Percentiles rank a stretch among this genome's conserved stretches.
Evolutionary conservation across 2,797 vertebrate species (phyloP).

Genomic region (Eurystomus glaucurus): DNA sequence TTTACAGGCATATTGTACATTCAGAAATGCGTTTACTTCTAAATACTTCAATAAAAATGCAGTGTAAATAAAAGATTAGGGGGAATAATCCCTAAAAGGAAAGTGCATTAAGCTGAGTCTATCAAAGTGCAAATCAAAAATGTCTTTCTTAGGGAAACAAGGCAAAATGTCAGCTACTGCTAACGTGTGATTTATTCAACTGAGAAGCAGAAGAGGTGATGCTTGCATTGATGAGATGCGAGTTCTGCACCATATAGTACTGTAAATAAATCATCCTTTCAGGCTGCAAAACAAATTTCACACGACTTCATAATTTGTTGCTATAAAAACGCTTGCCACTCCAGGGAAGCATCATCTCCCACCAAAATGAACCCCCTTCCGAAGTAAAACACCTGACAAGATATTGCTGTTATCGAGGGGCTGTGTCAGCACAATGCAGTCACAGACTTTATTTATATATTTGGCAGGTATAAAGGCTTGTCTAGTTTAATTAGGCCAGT

Average conservation of each 20-base stretch:
- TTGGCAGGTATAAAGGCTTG: slow-evolving; percentile 78
- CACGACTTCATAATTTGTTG: slow-evolving; percentile 55
- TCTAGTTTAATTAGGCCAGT: slow-evolving; percentile 83
- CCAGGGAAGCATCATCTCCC: slow-evolving; percentile 62
- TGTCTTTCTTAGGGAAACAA: slow-evolving; percentile 56
- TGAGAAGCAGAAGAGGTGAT: slow-evolving; percentile 56
- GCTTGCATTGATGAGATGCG: slow-evolving; percentile 32
- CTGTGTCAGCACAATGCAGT: slow-evolving; percentile 69
- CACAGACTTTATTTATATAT: slow-evolving; percentile 79
- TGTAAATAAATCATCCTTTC: slow-evolving; percentile 63
- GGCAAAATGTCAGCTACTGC: slow-evolving; percentile 24
- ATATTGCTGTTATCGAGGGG: slow-evolving; percentile 59
- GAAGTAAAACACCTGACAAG: slow-evolving; percentile 80
- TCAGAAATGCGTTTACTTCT: slow-evolving; percentile 47
- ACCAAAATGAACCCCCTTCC: slow-evolving; percentile 2
- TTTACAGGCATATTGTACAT: slow-evolving; percentile 30
- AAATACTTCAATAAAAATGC: slow-evolving; percentile 58
- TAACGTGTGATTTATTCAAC: slow-evolving; percentile 49
- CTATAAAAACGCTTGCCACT: slow-evolving; percentile 75
- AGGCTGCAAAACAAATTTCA: slow-evolving; percentile 48
- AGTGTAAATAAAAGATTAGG: slow-evolving; percentile 68
- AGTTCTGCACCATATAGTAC: neutral
- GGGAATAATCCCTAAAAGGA: slow-evolving; percentile 53
- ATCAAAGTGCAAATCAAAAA: slow-evolving; percentile 59
- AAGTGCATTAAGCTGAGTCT: slow-evolving; percentile 55